Conservation (phyloP, 1,140 invertebrate species). For the Zaprionus africanus region DNA sequence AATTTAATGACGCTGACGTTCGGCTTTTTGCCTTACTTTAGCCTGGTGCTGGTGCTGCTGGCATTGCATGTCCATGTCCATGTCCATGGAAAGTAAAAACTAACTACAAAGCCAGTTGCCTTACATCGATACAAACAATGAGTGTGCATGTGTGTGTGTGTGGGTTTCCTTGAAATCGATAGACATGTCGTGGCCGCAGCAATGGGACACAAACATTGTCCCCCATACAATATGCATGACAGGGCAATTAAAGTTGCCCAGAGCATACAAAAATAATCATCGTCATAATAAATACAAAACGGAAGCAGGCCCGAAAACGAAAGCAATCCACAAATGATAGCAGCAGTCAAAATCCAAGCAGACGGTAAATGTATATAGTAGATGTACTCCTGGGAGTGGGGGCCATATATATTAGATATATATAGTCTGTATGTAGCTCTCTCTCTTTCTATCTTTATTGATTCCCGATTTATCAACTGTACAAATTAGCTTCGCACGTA, state of each 20-base stretch:
- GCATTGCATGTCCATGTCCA: slow-evolving; percentile 71
- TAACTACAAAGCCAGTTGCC: slow-evolving; percentile 42
- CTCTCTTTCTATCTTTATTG: not conserved
- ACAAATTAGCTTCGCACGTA: not conserved
- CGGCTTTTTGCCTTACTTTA: slow-evolving; percentile 69
- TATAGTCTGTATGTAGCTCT: not conserved
- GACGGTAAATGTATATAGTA: not conserved
- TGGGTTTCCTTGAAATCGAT: slow-evolving; percentile 43
- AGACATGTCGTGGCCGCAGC: slow-evolving; percentile 41
- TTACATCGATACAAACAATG: slow-evolving; percentile 31
- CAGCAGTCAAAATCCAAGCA: not conserved
- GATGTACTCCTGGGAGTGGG: not conserved
- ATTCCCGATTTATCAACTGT: not conserved
- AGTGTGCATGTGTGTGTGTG: slow-evolving; percentile 2
- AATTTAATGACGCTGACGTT: slow-evolving; percentile 67
- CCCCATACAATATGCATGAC: slow-evolving; percentile 66
- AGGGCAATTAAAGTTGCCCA: slow-evolving; percentile 64
- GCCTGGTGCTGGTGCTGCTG: slow-evolving; percentile 42
- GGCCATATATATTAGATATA: not conserved
- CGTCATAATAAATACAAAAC: slow-evolving; percentile 33
- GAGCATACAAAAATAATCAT: slow-evolving; percentile 59
- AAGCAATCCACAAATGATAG: not conserved
- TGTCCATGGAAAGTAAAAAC: slow-evolving; percentile 73
- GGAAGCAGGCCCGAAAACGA: slow-evolving; percentile 11
- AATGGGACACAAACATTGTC: slow-evolving; percentile 59